Percentiles rank a stretch among this genome's conserved stretches.
Evolutionary conservation across 2,113 vertebrate genomes (phyloP).

Genomic region (Petrocephalus zakoni): DNA sequence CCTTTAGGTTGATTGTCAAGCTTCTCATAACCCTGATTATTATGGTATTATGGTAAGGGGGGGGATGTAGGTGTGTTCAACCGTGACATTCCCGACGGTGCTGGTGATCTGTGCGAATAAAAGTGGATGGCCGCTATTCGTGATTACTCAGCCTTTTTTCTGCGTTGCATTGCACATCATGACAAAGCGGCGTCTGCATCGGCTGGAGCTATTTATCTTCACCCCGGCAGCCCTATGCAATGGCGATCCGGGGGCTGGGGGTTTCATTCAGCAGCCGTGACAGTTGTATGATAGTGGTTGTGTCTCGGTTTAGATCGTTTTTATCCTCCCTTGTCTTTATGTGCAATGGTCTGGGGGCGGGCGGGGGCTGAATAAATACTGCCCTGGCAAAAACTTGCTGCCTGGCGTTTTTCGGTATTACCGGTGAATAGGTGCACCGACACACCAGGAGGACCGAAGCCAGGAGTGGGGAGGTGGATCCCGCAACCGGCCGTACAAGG

Average conservation of each 20-base stretch:
- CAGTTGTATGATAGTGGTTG: background rate
- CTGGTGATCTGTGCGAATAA: background rate
- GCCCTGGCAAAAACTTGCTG: background rate
- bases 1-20: background rate
- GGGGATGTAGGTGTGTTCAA: background rate
- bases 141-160: constrained; percentile 6
- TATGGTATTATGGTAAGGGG: background rate
- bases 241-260: background rate
- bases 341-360: background rate
- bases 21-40: background rate
- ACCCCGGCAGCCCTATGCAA: background rate
- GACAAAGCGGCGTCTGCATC: background rate
- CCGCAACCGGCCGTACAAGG: background rate
- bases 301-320: background rate
- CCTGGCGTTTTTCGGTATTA: background rate
- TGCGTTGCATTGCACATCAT: background rate
- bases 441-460: background rate
- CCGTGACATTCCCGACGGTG: background rate
- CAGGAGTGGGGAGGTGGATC: background rate
- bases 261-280: background rate
- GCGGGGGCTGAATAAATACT: background rate
- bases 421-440: background rate
- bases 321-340: background rate
- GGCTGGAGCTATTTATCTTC: background rate
- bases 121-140: background rate